Base-by-base conservation (phyloP, 2,797 vertebrate genomes). In the Podarcis lilfordi region DNA sequence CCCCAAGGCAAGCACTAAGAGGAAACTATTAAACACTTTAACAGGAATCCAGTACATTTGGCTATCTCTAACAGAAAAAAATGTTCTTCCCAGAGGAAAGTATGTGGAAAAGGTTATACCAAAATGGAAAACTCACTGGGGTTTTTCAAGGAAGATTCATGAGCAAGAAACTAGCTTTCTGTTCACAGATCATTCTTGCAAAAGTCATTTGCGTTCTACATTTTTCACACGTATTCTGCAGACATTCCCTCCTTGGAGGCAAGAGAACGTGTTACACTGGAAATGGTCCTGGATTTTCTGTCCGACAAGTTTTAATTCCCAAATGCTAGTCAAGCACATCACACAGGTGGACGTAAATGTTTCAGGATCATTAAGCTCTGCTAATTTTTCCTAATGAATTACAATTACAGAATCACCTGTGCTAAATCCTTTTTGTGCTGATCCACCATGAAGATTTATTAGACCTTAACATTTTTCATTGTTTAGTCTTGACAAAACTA, bases 371-470 rank as follows among this genome's bases (percentile, higher is more conserved):
- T 94, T 89, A 94, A 43, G 72, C 83, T 86, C 79, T 25, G 21
- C 89, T 45, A 17, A 85, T 93, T 92, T 93, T 82, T 80, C 86
- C 3, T 7, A 90, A 93, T 91, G 83, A 92, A 94, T 93, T 85
- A 85, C 78, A 89, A 89, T 94, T 92, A 80, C 64, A 66, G 0
- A 29, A 82, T 83, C 77, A 88, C 37, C 0, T 1, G 64, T 89
- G 19, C 77, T n/a, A 85, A 91, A 86, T 50, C 25, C 75, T 86
- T 92, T 92, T 89, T 94, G 32, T 92, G 64, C 40, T 81, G 43
- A 79, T 89, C 29, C 68, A 81, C 88, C 82, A 91, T 68, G 19
- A 92, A 55, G 71, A 93, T 91, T 93, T 94, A 92, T 94, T 92
- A 92, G 55, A 89, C 61, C 37, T 90, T 88, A 90, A 77, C 8